These are phyloP conservation scores for Mimachlamys varia DNA, from an alignment of 2,888 invertebrate species.

Conservation along the genomic window DNA sequence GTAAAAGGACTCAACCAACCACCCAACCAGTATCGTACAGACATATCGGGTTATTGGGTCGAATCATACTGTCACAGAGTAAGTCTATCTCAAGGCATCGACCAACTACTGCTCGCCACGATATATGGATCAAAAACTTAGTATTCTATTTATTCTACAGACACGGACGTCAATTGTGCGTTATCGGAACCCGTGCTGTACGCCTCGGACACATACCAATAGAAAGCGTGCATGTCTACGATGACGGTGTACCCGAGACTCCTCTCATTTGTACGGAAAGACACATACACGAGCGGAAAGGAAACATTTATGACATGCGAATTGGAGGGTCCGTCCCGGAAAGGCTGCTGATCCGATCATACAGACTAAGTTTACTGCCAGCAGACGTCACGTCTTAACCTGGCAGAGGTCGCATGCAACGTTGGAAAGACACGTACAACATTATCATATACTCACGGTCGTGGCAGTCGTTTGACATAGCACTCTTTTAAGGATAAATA, in stretches of 20 bases:
- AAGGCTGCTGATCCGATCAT: neutral
- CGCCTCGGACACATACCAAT: neutral
- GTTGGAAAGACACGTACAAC: neutral
- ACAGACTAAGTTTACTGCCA: neutral
- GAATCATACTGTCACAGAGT: neutral
- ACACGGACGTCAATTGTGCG: neutral
- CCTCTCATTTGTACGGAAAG: constrained; percentile 26
- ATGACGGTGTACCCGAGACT: neutral
- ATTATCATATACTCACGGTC: neutral
- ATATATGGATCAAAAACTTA: neutral
- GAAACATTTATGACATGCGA: neutral
- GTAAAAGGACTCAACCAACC: too few species aligned
- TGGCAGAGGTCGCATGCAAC: neutral
- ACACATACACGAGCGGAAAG: constrained; percentile 7
- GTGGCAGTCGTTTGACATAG: neutral
- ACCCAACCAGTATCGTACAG: neutral
- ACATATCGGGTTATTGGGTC: neutral
- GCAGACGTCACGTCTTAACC: neutral
- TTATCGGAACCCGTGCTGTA: neutral
- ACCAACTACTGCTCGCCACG: neutral
- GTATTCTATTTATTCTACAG: neutral
- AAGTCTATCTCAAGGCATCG: neutral
- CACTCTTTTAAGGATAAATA: neutral
- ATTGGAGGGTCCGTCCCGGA: neutral
- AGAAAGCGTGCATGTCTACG: constrained; percentile 8